Conservation (phyloP, 2,888 invertebrate genomes). For the Eumerus sabulonum region DNA sequence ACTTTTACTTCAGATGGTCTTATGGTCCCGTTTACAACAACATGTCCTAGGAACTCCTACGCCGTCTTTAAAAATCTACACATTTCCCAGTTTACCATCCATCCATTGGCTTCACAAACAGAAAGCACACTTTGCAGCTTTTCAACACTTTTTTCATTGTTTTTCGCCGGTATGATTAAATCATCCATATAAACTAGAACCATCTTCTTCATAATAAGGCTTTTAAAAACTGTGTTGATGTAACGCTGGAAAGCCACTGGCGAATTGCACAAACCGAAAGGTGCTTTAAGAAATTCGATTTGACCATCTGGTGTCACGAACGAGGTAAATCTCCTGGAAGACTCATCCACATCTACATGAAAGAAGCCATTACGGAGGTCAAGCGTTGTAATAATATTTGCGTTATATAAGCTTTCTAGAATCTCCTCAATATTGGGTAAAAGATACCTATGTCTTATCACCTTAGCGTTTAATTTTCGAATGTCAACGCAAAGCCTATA, state of each 20-base stretch:
- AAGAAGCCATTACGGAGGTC: slow-evolving; percentile 56
- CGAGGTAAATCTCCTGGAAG: slow-evolving; percentile 48
- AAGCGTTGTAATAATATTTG: slow-evolving; percentile 69
- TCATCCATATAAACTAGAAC: slow-evolving; percentile 7
- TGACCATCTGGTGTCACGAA: too few relatives aligned
- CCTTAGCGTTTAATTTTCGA: slow-evolving; percentile 15
- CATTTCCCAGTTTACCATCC: background rate
- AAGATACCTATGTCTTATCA: slow-evolving; percentile 28
- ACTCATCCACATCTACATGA: slow-evolving; percentile 6
- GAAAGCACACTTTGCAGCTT: background rate
- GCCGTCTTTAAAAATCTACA: background rate
- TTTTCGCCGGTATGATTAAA: slow-evolving; percentile 1
- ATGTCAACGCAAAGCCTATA: slow-evolving; percentile 60
- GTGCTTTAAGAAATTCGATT: too few relatives aligned
- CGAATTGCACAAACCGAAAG: slow-evolving; percentile 75
- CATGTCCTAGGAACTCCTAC: slow-evolving; percentile 17
- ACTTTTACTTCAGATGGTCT: slow-evolving; percentile 18
- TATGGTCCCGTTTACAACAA: slow-evolving; percentile 7
- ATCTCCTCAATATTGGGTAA: slow-evolving; percentile 40
- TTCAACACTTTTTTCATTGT: background rate
- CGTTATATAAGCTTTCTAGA: slow-evolving; percentile 63
- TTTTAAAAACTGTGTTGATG: slow-evolving; percentile 8
- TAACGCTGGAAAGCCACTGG: slow-evolving; percentile 73
- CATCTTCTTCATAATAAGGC: background rate
- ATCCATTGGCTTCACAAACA: background rate